These are phyloP conservation scores for Hermaeophaga mercurialis DNA, from an alignment of 2,888 invertebrate genomes.

Conservation along the genomic window DNA sequence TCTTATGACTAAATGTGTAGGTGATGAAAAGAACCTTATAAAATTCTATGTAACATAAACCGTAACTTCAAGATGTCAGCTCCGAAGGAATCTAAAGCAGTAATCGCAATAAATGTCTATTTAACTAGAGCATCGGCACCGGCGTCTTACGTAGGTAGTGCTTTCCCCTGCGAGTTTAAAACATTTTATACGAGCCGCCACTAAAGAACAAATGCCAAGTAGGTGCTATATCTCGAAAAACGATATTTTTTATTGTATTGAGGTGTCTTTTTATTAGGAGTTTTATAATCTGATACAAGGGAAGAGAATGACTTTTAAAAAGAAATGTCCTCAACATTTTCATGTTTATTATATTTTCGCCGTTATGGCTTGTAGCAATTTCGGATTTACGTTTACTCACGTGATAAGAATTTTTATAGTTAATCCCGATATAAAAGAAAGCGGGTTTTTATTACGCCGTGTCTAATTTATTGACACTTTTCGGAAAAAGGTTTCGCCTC, in stretches of 20 bases:
- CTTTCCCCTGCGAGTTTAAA: constrained; percentile 33
- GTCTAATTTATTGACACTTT: constrained; percentile 41
- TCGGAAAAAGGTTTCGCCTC: constrained; percentile 21
- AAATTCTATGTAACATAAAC: too few species aligned
- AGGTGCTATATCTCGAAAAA: constrained; percentile 46
- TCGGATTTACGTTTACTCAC: constrained; percentile 49
- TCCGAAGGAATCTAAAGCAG: neutral
- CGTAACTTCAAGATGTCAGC: neutral
- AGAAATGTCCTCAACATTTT: constrained; percentile 50
- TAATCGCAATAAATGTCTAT: neutral
- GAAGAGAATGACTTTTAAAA: constrained; percentile 51
- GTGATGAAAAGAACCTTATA: too few species aligned
- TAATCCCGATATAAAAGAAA: constrained; percentile 46
- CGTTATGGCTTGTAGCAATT: constrained; percentile 49
- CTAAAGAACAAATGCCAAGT: constrained; percentile 52
- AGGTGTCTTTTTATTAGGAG: constrained; percentile 53
- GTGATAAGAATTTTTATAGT: constrained; percentile 51
- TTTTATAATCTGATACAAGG: constrained; percentile 52
- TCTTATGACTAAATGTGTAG: too few species aligned
- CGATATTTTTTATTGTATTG: constrained; percentile 51
- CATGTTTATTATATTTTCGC: constrained; percentile 53
- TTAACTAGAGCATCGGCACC: neutral
- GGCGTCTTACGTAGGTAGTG: neutral
- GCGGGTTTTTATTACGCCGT: constrained; percentile 37
- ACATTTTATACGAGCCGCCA: constrained; percentile 41